phyloP scores from a whole-genome alignment of 2,888 invertebrate genomes.

The Hirtodrosophila alboralis region DNA sequence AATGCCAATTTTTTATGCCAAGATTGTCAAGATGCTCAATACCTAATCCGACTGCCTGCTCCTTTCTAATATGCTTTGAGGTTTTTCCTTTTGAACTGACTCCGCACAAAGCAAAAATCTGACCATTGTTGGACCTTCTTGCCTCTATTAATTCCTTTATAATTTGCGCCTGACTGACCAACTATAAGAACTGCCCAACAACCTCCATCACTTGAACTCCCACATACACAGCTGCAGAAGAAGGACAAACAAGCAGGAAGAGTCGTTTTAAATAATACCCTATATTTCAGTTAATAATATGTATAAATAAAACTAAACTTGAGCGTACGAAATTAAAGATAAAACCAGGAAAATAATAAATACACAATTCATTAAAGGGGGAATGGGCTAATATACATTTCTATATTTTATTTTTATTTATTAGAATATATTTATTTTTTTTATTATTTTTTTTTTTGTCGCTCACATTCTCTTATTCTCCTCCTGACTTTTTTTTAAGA shows the following conservation, averaged over 20 bases:
- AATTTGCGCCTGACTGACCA: conserved; percentile 80
- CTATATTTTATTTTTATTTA: too few relatives aligned
- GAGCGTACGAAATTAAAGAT: too few relatives aligned
- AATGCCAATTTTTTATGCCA: conserved; percentile 74
- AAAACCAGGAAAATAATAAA: too few relatives aligned
- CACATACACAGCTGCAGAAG: conserved; percentile 25
- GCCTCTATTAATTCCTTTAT: conserved; percentile 80
- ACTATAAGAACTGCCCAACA: conserved; percentile 52
- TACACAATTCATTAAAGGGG: too few relatives aligned
- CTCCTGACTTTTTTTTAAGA: too few relatives aligned
- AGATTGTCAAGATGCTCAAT: conserved; percentile 57
- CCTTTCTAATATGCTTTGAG: conserved; percentile 52
- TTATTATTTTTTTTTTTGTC: too few relatives aligned
- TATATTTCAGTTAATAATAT: not conserved
- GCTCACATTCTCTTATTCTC: too few relatives aligned
- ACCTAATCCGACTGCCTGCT: conserved; percentile 51
- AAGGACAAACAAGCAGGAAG: conserved; percentile 13
- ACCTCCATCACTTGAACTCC: conserved; percentile 44
- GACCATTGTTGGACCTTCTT: conserved; percentile 54
- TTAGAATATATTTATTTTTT: too few relatives aligned
- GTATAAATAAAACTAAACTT: too few relatives aligned
- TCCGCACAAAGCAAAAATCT: conserved; percentile 48
- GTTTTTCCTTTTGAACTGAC: conserved; percentile 59
- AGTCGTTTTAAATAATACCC: conserved; percentile 2
- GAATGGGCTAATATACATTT: too few relatives aligned